These are phyloP conservation scores for Tursiops truncatus DNA, from an alignment of 2,113 vertebrate genomes.

Conservation along the genomic window DNA sequence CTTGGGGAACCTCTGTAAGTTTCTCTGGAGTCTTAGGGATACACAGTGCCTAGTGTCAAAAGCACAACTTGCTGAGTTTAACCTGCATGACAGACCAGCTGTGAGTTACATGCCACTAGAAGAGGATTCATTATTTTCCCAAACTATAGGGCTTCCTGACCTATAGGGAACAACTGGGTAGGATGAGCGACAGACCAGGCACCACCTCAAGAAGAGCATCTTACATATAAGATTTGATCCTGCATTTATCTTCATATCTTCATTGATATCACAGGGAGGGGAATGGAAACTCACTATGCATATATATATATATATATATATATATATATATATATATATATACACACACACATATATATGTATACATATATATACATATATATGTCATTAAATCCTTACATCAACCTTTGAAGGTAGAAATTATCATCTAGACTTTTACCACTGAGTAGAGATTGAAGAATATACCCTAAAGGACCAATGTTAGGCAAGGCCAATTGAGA, in stretches of 20 bases:
- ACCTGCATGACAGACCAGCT: not conserved
- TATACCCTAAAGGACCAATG: not conserved
- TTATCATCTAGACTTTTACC: not conserved
- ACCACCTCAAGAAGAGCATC: not conserved
- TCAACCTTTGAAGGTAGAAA: not conserved
- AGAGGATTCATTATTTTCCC: not conserved
- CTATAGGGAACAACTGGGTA: not conserved
- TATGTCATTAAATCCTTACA: not conserved
- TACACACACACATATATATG: too few relatives aligned
- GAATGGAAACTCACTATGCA: not conserved
- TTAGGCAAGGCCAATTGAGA: not conserved
- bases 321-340: too few relatives aligned
- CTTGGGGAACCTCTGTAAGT: not conserved
- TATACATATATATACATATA: not conserved
- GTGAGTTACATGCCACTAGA: rapidly evolving
- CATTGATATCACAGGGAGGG: not conserved
- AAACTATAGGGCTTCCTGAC: not conserved
- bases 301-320: not conserved
- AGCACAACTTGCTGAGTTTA: not conserved
- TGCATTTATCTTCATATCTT: not conserved
- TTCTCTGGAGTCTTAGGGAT: not conserved
- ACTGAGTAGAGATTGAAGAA: not conserved
- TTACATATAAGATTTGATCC: not conserved
- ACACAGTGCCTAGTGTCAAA: not conserved
- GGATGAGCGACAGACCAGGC: not conserved